A percentile compares a stretch with the other conserved stretches of the same genome.
Conservation (phyloP, 2,888 invertebrate genomes). For the Stramonita haemastoma region DNA sequence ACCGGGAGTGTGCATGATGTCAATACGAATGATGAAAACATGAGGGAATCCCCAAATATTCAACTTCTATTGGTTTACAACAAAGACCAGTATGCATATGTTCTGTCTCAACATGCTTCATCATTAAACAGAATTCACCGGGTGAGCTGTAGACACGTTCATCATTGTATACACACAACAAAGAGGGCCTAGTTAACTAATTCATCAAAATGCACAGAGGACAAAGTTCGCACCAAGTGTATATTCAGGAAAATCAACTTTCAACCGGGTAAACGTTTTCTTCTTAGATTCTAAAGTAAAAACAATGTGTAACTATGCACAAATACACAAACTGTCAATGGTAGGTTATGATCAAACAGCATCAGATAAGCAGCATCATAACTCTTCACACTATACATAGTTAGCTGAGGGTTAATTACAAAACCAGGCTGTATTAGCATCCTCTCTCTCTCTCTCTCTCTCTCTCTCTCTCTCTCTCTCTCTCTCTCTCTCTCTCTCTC, state of each 20-base stretch:
- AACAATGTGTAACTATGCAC: background rate
- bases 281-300: background rate
- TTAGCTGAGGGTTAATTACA: background rate
- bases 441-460: background rate
- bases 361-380: background rate
- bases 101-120: background rate
- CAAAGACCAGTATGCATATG: background rate
- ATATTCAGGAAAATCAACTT: background rate
- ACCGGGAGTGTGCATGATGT: background rate
- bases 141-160: constrained; percentile 18
- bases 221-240: constrained; percentile 21
- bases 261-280: constrained; percentile 4
- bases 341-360: background rate
- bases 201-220: background rate
- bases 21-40: background rate
- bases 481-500: background rate
- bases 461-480: background rate
- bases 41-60: background rate
- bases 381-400: background rate
- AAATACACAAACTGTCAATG: background rate
- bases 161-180: background rate
- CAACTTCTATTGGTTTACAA: background rate
- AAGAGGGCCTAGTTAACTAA: background rate
- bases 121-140: constrained; percentile 15
- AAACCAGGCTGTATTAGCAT: background rate